Evolutionary conservation across 2,113 vertebrate genomes (phyloP).

Genomic region (Datnioides undecimradiatus): DNA sequence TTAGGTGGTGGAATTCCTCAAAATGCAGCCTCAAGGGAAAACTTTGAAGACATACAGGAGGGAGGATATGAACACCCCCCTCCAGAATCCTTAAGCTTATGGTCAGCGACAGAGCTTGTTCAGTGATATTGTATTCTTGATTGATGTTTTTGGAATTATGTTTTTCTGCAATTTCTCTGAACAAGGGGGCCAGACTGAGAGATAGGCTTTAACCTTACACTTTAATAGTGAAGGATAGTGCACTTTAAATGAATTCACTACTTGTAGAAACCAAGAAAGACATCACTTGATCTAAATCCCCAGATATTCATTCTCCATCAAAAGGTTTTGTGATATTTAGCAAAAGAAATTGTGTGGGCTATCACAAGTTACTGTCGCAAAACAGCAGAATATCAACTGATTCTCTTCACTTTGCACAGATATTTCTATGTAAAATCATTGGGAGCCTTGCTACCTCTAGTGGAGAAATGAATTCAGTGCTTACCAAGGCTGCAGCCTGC

Average conservation of each 20-base stretch:
- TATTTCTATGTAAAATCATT: neutral
- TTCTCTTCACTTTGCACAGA: neutral
- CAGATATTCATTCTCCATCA: neutral
- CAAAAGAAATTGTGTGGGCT: no score
- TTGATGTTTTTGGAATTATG: neutral
- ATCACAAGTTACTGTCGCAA: no score
- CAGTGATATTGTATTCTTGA: neutral
- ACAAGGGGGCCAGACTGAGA: neutral
- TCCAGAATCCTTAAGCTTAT: neutral
- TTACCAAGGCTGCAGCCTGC: neutral
- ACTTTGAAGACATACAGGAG: neutral
- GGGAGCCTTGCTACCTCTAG: constrained; percentile 44
- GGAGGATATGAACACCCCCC: constrained; percentile 58
- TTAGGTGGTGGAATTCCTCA: constrained; percentile 37
- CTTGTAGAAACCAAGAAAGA: neutral
- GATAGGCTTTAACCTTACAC: neutral
- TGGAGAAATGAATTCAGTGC: constrained; percentile 36
- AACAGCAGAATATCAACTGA: neutral
- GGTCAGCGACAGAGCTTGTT: neutral
- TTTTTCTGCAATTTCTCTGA: neutral
- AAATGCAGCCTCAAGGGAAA: constrained; percentile 21
- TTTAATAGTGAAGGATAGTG: neutral
- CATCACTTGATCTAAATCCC: neutral
- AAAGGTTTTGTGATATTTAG: neutral
- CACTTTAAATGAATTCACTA: neutral